Conservation (phyloP, 2,113 vertebrate genomes). For the Pogonocichla stellata region DNA sequence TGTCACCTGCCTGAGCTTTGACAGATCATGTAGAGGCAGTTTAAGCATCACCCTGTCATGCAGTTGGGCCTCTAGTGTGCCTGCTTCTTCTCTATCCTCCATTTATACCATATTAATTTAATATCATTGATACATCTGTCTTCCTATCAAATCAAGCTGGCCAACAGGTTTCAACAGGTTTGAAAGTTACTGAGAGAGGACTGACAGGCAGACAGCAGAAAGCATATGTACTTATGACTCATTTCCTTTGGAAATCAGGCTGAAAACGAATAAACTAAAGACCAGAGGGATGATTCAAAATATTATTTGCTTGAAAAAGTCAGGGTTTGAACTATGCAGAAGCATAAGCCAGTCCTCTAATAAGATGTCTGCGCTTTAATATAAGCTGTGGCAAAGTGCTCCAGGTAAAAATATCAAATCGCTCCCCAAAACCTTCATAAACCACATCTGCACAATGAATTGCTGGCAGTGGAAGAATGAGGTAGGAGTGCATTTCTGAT, state of each 20-base stretch:
- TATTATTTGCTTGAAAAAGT: neutral
- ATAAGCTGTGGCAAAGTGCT: neutral
- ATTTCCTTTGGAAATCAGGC: neutral
- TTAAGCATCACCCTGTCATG: neutral
- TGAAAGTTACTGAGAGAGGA: neutral
- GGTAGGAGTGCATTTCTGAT: neutral
- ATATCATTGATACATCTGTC: neutral
- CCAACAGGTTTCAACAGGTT: neutral
- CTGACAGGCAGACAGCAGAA: neutral
- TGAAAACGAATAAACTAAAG: neutral
- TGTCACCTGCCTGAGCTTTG: neutral
- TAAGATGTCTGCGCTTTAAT: neutral
- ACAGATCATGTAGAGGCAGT: accelerated
- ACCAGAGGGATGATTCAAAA: neutral
- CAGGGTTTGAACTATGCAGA: neutral
- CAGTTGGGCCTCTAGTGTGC: neutral
- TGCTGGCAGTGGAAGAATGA: neutral
- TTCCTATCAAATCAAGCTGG: neutral
- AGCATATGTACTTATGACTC: neutral
- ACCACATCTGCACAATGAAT: neutral
- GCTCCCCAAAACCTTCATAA: neutral
- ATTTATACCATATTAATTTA: neutral
- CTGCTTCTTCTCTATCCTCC: neutral
- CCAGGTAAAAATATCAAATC: neutral
- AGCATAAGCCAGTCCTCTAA: neutral